phyloP scores from a whole-genome alignment of 92 coral and sea anemone species.

The Epizoanthus illoricatus region DNA sequence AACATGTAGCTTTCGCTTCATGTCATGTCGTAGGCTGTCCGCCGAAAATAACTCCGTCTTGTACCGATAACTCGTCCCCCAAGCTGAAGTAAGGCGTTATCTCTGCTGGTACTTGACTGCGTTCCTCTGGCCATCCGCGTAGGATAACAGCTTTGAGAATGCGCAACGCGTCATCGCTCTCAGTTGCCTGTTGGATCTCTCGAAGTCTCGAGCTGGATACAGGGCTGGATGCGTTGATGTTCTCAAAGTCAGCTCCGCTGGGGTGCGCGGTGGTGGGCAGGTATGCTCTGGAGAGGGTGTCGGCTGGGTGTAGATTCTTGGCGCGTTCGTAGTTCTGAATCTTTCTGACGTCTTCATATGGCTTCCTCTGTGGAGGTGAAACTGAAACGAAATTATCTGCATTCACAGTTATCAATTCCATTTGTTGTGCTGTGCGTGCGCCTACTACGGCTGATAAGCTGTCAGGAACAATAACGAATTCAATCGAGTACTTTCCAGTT shows the following conservation, averaged over 20 bases:
- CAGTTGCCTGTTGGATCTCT: slow-evolving; percentile 13
- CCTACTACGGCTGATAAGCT: slow-evolving; percentile 53
- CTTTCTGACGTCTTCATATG: slow-evolving; percentile 2
- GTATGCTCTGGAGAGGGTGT: slow-evolving; percentile 4
- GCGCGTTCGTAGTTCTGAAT: slow-evolving; percentile 24
- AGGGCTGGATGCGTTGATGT: not conserved
- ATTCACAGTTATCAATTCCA: slow-evolving; percentile 47
- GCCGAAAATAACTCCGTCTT: not conserved
- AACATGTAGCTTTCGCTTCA: no score
- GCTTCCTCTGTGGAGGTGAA: not conserved
- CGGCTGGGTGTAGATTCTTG: slow-evolving; percentile 14
- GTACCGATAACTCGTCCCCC: not conserved
- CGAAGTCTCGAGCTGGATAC: not conserved
- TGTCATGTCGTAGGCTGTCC: slow-evolving; percentile 6
- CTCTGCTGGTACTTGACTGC: not conserved
- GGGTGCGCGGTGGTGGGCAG: slow-evolving; percentile 3
- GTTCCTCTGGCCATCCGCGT: slow-evolving; percentile 9
- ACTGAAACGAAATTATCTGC: slow-evolving; percentile 23
- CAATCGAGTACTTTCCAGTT: slow-evolving; percentile 47
- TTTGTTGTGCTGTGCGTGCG: slow-evolving; percentile 65
- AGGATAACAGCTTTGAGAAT: not conserved
- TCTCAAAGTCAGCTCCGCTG: not conserved
- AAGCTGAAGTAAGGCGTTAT: slow-evolving; percentile 7
- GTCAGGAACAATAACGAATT: slow-evolving; percentile 56
- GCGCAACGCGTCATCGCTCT: not conserved